Conservation (phyloP, 2,888 invertebrate genomes). For the Timandra comae region DNA sequence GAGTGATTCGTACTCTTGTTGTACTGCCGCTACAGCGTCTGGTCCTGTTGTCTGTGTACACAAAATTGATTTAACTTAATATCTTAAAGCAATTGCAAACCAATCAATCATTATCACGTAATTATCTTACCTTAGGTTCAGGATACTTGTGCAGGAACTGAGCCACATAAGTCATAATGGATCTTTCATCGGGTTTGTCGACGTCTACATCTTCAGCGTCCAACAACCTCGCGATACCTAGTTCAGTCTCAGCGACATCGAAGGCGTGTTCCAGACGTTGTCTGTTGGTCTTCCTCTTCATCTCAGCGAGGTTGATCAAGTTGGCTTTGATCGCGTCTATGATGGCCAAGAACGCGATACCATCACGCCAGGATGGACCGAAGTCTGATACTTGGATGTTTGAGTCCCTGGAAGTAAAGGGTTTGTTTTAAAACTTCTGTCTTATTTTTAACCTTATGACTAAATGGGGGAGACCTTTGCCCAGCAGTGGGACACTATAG, state of each 20-base stretch:
- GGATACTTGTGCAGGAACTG: conserved; percentile 97
- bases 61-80: conserved; percentile 1
- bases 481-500: too few relatives aligned
- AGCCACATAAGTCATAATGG: conserved; percentile 98
- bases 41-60: conserved; percentile 78
- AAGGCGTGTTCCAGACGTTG: conserved; percentile 94
- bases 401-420: conserved; percentile 85
- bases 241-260: conserved; percentile 91
- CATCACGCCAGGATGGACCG: conserved; percentile 97
- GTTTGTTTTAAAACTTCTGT: too few relatives aligned
- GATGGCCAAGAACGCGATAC: conserved; percentile 95
- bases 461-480: too few relatives aligned
- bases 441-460: too few relatives aligned
- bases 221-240: conserved; percentile 93
- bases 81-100: not conserved
- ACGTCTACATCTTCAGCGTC: conserved; percentile 98
- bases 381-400: conserved; percentile 95
- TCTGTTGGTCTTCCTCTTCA: conserved; percentile 84
- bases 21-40: conserved; percentile 85
- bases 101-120: not conserved
- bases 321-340: conserved; percentile 96
- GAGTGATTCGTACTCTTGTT: conserved; percentile 88
- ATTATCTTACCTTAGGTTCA: conserved; percentile 81
- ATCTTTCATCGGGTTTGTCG: conserved; percentile 96
- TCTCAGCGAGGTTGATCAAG: conserved; percentile 90